A percentile compares a stretch with the other conserved stretches of the same genome.
These are phyloP conservation scores for Tetragnatha montana DNA, from an alignment of 2,888 invertebrate species.

Conservation along the genomic window DNA sequence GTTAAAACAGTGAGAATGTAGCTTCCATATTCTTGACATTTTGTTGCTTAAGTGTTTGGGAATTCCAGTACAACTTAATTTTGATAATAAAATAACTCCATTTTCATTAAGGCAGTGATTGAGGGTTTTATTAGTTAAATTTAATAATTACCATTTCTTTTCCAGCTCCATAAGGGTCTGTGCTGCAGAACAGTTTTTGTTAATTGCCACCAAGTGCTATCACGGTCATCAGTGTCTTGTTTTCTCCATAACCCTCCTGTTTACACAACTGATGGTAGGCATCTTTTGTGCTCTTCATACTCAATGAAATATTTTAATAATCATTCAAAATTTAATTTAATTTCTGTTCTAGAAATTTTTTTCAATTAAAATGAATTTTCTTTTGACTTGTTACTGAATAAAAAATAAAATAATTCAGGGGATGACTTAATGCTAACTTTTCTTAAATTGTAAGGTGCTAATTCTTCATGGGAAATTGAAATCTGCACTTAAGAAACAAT, in stretches of 20 bases:
- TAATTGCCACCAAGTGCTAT: constrained; percentile 88
- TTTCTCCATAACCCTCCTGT: constrained; percentile 82
- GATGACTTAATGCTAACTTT: too few relatives aligned
- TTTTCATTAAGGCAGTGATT: too few relatives aligned
- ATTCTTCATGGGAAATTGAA: too few relatives aligned
- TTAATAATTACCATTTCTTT: constrained; percentile 1
- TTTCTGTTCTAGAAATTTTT: too few relatives aligned
- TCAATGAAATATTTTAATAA: too few relatives aligned
- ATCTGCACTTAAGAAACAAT: too few relatives aligned
- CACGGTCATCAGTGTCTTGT: constrained; percentile 81
- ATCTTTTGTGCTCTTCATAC: not conserved
- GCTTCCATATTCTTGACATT: not conserved
- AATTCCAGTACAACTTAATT: not conserved
- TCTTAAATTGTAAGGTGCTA: too few relatives aligned
- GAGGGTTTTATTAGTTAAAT: not conserved
- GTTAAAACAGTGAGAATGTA: not conserved
- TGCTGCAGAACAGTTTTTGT: constrained; percentile 88
- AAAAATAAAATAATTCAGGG: too few relatives aligned
- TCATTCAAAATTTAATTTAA: too few relatives aligned
- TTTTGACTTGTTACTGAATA: too few relatives aligned
- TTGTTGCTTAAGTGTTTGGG: not conserved
- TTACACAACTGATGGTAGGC: constrained; percentile 79
- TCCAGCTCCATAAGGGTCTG: constrained; percentile 82
- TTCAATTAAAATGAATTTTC: too few relatives aligned
- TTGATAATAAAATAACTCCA: too few relatives aligned